Percentiles rank a stretch among this genome's conserved stretches.
Evolutionary conservation across 2,888 invertebrate species (phyloP).

Genomic region (Eristalis pertinax): DNA sequence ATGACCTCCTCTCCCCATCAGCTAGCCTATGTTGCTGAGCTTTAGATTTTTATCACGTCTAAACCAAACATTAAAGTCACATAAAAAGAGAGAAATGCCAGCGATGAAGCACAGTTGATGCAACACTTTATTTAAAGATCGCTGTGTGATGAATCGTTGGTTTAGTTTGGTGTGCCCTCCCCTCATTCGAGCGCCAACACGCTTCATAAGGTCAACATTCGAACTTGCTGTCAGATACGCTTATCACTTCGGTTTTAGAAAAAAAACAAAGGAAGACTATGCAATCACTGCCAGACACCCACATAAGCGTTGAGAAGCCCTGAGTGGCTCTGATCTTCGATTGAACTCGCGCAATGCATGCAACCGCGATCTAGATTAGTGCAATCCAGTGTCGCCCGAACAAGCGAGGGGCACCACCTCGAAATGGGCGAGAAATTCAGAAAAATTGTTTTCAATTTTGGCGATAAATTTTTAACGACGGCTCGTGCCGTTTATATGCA

Average conservation of each 20-base stretch:
- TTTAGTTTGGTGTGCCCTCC: neutral
- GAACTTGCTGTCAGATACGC: neutral
- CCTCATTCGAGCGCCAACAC: neutral
- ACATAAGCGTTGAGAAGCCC: neutral
- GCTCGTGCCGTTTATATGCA: conserved; percentile 8
- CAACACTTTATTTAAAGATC: neutral
- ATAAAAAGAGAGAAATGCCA: neutral
- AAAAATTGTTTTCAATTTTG: neutral
- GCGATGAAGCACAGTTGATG: neutral
- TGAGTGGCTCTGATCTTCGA: neutral
- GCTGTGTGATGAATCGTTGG: neutral
- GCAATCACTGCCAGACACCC: neutral
- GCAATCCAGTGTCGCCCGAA: neutral
- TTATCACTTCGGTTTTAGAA: neutral
- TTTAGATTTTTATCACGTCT: neutral
- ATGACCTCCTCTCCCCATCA: neutral
- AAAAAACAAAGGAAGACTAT: no score
- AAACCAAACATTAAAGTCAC: neutral
- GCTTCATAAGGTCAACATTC: neutral
- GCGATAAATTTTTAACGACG: conserved; percentile 30
- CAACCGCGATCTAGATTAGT: neutral
- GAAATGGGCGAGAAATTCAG: neutral
- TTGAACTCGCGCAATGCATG: neutral
- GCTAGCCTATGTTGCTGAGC: neutral
- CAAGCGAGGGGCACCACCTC: no score